Conservation (phyloP, 2,797 vertebrate genomes). For the Sebastes matsubarae region DNA sequence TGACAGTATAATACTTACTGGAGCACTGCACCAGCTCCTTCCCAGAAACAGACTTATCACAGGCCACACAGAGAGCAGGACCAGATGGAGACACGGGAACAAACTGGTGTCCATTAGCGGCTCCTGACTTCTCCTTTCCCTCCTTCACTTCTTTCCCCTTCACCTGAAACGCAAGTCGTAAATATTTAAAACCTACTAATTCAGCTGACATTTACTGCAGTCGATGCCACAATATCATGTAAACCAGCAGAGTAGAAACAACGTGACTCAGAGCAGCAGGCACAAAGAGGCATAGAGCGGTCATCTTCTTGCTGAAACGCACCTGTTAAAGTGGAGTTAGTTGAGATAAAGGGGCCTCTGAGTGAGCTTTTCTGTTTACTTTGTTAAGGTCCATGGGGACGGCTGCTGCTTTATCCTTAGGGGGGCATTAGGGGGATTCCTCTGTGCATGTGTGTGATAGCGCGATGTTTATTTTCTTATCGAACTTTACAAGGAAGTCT, state of each 20-base stretch:
- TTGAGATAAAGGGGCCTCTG: slow-evolving; percentile 55
- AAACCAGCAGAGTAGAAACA: slow-evolving; percentile 23
- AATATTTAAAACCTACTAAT: not conserved
- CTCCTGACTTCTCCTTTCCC: slow-evolving; percentile 84
- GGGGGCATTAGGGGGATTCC: slow-evolving; percentile 41
- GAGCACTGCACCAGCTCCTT: slow-evolving; percentile 92
- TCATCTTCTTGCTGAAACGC: slow-evolving; percentile 41
- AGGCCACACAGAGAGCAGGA: slow-evolving; percentile 85
- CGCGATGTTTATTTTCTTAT: slow-evolving; percentile 66
- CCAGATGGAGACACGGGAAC: slow-evolving; percentile 82
- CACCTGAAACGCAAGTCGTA: slow-evolving; percentile 65
- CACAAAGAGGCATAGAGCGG: not conserved
- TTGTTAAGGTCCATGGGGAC: slow-evolving; percentile 54
- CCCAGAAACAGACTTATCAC: slow-evolving; percentile 88
- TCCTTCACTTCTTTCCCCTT: slow-evolving; percentile 87
- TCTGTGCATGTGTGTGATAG: slow-evolving; percentile 43
- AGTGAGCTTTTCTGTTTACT: slow-evolving; percentile 61
- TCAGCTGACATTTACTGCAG: slow-evolving; percentile 26
- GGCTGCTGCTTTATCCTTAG: slow-evolving; percentile 49
- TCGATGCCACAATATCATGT: not conserved
- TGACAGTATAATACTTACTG: slow-evolving; percentile 83
- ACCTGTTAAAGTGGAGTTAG: slow-evolving; percentile 65
- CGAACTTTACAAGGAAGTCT: slow-evolving; percentile 56
- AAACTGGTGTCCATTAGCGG: slow-evolving; percentile 86
- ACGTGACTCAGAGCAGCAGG: not conserved